Percentiles rank a stretch among this genome's conserved stretches.
These are phyloP conservation scores for Lethrus apterus DNA, from an alignment of 1,140 invertebrate species.

Conservation along the genomic window DNA sequence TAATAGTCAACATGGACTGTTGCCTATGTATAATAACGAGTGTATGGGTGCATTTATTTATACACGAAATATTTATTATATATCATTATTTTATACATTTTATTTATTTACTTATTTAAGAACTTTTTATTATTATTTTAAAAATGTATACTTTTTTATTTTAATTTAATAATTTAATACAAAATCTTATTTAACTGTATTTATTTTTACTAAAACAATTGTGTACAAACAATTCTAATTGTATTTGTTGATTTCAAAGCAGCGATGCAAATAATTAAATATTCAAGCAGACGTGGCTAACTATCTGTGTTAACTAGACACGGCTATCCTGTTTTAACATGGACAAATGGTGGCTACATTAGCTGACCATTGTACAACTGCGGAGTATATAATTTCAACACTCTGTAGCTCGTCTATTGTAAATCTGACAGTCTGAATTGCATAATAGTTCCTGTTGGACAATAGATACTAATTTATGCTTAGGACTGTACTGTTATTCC, in stretches of 20 bases:
- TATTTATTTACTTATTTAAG: background rate
- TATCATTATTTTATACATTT: slow-evolving; percentile 10
- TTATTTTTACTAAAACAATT: background rate
- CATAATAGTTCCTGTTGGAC: slow-evolving; percentile 24
- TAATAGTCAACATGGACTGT: background rate
- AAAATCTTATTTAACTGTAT: background rate
- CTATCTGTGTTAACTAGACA: slow-evolving; percentile 16
- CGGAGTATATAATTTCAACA: slow-evolving; percentile 26
- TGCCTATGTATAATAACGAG: slow-evolving; percentile 8
- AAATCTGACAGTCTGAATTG: slow-evolving; percentile 22
- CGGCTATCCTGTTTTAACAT: slow-evolving; percentile 2
- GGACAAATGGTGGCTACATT: slow-evolving; percentile 21
- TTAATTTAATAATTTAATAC: background rate
- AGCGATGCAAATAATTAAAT: slow-evolving; percentile 25
- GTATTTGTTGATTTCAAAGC: slow-evolving; percentile 12
- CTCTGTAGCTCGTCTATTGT: slow-evolving; percentile 20
- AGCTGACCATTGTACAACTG: slow-evolving; percentile 24
- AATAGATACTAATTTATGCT: slow-evolving; percentile 28
- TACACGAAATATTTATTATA: slow-evolving; percentile 10
- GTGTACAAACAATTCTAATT: too few species aligned
- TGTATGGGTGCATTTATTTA: background rate
- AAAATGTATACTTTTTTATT: background rate
- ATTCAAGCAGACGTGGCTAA: slow-evolving; percentile 23
- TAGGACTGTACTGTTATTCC: slow-evolving; percentile 12
- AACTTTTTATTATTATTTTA: slow-evolving; percentile 1